Percentiles rank a stretch among this genome's conserved stretches.
Evolutionary conservation across 2,888 invertebrate species (phyloP).

Genomic region (Spodoptera exigua): DNA sequence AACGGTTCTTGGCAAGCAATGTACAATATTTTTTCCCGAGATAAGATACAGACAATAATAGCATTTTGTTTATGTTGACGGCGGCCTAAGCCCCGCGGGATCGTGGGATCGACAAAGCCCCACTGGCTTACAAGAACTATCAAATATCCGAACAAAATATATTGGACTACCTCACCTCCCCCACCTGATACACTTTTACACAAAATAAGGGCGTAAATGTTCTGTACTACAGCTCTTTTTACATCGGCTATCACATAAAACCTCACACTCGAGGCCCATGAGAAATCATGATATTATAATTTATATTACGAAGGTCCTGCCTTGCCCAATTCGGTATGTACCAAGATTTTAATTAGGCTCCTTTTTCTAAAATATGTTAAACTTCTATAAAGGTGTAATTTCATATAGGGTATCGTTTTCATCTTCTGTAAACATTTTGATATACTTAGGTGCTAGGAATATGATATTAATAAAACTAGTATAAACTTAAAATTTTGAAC

Average conservation of each 20-base stretch:
- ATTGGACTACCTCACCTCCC: constrained; percentile 47
- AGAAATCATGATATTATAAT: constrained; percentile 67
- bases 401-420: constrained; percentile 21
- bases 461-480: constrained; percentile 12
- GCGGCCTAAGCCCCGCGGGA: constrained; percentile 75
- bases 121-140: constrained; percentile 66
- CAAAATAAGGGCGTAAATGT: constrained; percentile 4
- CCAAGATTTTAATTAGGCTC: constrained; percentile 58
- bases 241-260: constrained; percentile 61
- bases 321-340: constrained; percentile 39
- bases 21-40: constrained; percentile 76
- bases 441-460: constrained; percentile 12
- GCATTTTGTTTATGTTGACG: constrained; percentile 86
- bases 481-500: neutral
- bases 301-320: constrained; percentile 63
- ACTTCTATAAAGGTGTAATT: constrained; percentile 24
- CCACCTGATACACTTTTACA: neutral
- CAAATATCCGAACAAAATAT: constrained; percentile 63
- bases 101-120: constrained; percentile 51
- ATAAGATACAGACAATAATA: constrained; percentile 85
- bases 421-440: constrained; percentile 11
- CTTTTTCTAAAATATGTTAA: constrained; percentile 34
- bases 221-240: constrained; percentile 22
- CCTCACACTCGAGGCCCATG: constrained; percentile 64
- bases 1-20: constrained; percentile 66